Evolutionary conservation across 1,140 invertebrate genomes (phyloP), one percentile per base, ranked within the genome.

Genomic region (Apolygus lucorum): DNA sequence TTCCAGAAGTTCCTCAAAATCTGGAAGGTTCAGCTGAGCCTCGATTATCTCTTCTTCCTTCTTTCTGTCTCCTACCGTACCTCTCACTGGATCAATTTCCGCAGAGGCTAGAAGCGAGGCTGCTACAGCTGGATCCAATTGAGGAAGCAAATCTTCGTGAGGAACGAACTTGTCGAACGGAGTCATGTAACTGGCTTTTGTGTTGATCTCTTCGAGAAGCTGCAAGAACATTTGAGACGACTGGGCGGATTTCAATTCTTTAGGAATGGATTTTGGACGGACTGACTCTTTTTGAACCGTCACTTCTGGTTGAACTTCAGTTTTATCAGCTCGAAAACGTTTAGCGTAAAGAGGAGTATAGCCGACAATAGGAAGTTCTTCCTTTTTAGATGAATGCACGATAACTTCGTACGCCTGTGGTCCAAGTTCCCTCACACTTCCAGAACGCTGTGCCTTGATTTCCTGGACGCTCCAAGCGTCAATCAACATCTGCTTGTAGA

Each of bases 161-260:
- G 54, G 54, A 21, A 59, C 54, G 54, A 59, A 59, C 22, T 59
- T 59, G 22, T 59, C 54, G 22, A 59, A 59, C 11, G 54, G 54
- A 4, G 54, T 59, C 4, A 22, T 24, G 54, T 59, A 59, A 17
- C 8, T 17, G 22, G 54, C 8, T 4, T 11, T 59, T 4, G 54
- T 11, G 22, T 59, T 11, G 22, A 59, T 8, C 22, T 11, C 54
- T 17, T 59, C 54, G 22, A 59, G 22, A 4, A 14, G 22, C 22
- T 59, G 54, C 54, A 17, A 4, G 2, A 59, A 17, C 8, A 22
- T 24, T 59, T 22, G 8, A 22, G 11, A 59, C 4, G 54, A 59
- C 22, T 59, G 11, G 22, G 54, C 22, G 22, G 8, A 11, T 4
- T 11, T 59, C 13, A 59, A 21, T 22, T 59, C 54, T 21, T 59